Base-by-base conservation (phyloP, 1,140 invertebrate species). In the Zaprionus kolodkinae region DNA sequence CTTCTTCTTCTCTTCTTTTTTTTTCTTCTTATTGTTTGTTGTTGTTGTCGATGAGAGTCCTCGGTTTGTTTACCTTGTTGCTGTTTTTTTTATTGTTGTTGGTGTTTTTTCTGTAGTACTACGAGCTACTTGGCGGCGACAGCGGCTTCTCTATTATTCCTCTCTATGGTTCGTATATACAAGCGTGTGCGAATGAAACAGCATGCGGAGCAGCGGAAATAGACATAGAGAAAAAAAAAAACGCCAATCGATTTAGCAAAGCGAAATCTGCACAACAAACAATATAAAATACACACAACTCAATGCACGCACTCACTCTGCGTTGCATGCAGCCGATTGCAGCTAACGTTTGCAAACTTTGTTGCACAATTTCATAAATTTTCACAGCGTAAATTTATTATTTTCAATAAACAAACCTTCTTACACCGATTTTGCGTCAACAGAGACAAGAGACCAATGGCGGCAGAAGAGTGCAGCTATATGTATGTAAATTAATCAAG, bases 191-290 rank as follows among this genome's bases (percentile, higher is more conserved):
- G 55, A 61, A 65, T 64, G 67, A 76, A 65, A 75, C 76, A 77
- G 64, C 73, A 55, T 62, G 27, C 61, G 48, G 54, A 81, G 75
- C 61, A 65, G 59, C 59, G 79, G 56, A 73, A 69, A 88, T 78
- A 86, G 85, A 86, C 87, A 84, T 79, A 83, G 87, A 87, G 85
- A 89, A 82, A 85, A 85, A 87, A 84, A 87, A 85, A 87, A 84
- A 87, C 63, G 84, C 84, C 84, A 87, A 88, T 89, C 84, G 84
- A 88, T 88, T 72, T 72, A 73, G 68, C 43, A 76, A 86, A 63
- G 56, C 72, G 60, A 79, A 77, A 77, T 66, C 11, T 64, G 50
- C 69, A 69, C 35, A 21, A 59, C 43, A 78, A 73, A 69, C 38
- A 6, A 40, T 10, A 48, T 7, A 9, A 56, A 76, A 69, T 27